Evolutionary conservation across 2,113 vertebrate genomes (phyloP).

Genomic region (Motacilla tschutschensis): DNA sequence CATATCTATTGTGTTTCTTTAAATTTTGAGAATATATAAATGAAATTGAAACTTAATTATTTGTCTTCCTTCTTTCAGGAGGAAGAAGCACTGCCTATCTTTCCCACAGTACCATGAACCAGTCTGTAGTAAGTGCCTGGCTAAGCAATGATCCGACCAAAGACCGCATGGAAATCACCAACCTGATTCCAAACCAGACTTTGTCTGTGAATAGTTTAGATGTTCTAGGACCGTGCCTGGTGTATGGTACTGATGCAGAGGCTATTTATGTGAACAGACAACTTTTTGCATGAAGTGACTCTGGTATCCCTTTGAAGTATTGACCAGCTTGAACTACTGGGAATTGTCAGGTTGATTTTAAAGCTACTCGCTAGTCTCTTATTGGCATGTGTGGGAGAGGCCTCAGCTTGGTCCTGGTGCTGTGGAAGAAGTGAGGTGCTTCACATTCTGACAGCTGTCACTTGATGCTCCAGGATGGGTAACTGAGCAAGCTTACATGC

Average conservation of each 20-base stretch:
- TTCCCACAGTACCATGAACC: conserved; percentile 78
- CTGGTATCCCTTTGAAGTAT: not conserved
- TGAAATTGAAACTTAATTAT: not conserved
- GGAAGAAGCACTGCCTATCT: conserved; percentile 83
- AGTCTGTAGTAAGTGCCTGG: conserved; percentile 87
- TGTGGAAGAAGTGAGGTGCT: not conserved
- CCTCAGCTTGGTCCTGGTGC: not conserved
- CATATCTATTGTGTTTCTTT: not conserved
- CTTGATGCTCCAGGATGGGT: not conserved
- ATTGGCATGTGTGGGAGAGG: not conserved
- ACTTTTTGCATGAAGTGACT: conserved; percentile 70
- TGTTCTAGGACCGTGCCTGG: conserved; percentile 90
- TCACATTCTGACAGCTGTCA: not conserved
- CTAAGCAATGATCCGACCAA: conserved; percentile 89
- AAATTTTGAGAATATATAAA: not conserved
- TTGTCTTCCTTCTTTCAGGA: conserved; percentile 68
- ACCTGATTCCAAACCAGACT: conserved; percentile 88
- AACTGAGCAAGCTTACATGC: not conserved
- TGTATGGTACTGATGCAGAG: conserved; percentile 94
- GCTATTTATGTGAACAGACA: conserved; percentile 91
- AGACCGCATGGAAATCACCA: conserved; percentile 90
- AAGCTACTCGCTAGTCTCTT: not conserved
- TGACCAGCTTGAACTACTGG: not conserved
- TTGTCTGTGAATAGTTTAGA: conserved; percentile 94
- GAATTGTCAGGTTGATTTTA: not conserved